Percentiles rank a stretch among this genome's conserved stretches.
These are phyloP conservation scores for Cottoperca gobio DNA, from an alignment of 2,797 vertebrate genomes.

Conservation along the genomic window DNA sequence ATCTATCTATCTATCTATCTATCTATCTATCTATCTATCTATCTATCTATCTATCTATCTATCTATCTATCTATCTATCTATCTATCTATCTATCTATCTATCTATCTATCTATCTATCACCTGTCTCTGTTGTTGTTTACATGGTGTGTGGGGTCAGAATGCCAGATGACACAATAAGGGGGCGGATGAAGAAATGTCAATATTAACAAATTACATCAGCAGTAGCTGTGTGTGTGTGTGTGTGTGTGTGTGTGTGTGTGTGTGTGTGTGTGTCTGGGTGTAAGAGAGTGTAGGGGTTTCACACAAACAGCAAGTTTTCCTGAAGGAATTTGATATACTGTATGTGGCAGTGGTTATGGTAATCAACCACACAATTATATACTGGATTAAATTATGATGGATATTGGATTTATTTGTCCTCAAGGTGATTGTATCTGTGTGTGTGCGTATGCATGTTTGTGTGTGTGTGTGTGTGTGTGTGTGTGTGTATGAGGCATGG, in stretches of 20 bases:
- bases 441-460: conserved; percentile 6
- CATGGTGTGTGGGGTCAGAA: conserved; percentile 17
- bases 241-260: background rate
- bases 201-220: conserved; percentile 62
- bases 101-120: conserved; percentile 16
- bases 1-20: no score
- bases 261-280: no score
- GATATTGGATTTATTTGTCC: conserved; percentile 2
- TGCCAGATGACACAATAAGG: conserved; percentile 43
- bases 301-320: conserved; percentile 2
- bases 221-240: conserved; percentile 32
- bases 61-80: conserved; percentile 15
- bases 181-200: conserved; percentile 60
- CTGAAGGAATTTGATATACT: conserved; percentile 13
- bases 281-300: background rate
- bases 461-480: conserved; percentile 20
- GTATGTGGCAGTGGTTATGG: background rate
- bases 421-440: background rate
- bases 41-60: conserved; percentile 25
- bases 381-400: background rate
- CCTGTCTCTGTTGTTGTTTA: conserved; percentile 28
- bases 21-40: conserved; percentile 1
- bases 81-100: conserved; percentile 20
- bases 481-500: conserved; percentile 2
- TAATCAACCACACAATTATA: background rate